Evolutionary conservation across 2,797 vertebrate species (phyloP).

Genomic region (Lacerta agilis): DNA sequence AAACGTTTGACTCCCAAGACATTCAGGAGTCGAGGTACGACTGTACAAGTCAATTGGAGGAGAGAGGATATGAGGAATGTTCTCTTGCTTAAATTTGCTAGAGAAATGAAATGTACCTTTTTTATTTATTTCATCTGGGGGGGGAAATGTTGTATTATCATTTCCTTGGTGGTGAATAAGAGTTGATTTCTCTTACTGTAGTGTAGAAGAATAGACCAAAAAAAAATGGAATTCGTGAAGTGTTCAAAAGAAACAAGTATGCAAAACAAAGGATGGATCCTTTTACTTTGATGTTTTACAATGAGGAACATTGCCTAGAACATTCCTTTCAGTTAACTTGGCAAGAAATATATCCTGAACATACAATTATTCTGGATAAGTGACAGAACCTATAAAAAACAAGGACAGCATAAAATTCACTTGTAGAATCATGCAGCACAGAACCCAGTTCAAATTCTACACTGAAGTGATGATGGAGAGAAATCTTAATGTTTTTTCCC

Average conservation of each 20-base stretch:
- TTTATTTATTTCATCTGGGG: neutral
- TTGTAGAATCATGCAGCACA: neutral
- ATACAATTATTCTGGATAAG: neutral
- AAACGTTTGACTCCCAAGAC: too few relatives aligned
- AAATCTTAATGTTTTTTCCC: neutral
- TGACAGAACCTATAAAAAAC: neutral
- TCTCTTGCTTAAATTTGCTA: neutral
- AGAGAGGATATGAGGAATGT: neutral
- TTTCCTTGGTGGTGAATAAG: neutral
- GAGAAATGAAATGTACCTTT: constrained; percentile 6
- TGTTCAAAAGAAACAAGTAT: constrained; percentile 9
- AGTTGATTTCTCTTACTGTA: neutral
- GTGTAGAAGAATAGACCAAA: neutral
- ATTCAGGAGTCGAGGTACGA: too few relatives aligned
- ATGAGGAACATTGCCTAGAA: neutral
- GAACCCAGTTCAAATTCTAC: neutral
- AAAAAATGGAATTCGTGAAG: neutral
- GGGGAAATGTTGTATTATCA: neutral
- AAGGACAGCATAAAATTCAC: neutral
- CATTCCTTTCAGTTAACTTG: constrained; percentile 19
- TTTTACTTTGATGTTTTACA: neutral
- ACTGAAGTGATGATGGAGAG: neutral
- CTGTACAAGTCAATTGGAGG: neutral
- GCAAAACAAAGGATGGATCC: neutral
- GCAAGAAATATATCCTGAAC: constrained; percentile 23